Conservation (phyloP, 1,140 invertebrate species). For the Orchesella cincta region DNA sequence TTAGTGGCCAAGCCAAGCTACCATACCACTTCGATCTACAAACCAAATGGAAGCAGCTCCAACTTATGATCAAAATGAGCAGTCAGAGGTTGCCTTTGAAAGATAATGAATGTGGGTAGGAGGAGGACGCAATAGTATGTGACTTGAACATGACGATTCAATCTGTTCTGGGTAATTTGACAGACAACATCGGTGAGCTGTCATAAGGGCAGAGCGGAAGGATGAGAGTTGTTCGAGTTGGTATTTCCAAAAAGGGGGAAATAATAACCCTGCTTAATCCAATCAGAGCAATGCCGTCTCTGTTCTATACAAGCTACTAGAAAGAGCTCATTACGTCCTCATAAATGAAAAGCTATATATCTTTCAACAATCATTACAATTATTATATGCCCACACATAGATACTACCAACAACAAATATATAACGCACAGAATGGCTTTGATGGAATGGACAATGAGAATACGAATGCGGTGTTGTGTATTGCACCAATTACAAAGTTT, state of each 20-base stretch:
- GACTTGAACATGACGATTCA: constrained; percentile 27
- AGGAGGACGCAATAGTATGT: constrained; percentile 1
- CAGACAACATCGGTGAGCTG: constrained; percentile 28
- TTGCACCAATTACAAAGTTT: not conserved
- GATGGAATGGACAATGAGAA: too few relatives aligned
- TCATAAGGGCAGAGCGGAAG: constrained; percentile 3
- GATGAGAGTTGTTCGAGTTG: not conserved
- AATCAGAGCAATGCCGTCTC: not conserved
- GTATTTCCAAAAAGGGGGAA: constrained; percentile 11
- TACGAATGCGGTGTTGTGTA: too few relatives aligned
- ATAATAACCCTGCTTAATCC: constrained; percentile 18
- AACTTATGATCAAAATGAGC: not conserved
- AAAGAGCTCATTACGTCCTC: not conserved
- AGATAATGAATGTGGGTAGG: constrained; percentile 1
- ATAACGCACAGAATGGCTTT: too few relatives aligned
- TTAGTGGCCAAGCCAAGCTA: not conserved
- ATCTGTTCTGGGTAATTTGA: constrained; percentile 28
- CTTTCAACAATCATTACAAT: not conserved
- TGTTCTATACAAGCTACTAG: not conserved
- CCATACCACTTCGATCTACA: too few relatives aligned
- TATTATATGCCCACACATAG: too few relatives aligned
- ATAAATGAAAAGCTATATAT: constrained; percentile 17
- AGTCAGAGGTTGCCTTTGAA: not conserved
- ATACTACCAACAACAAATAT: too few relatives aligned
- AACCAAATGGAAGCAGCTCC: not conserved